Evolutionary conservation across 2,888 invertebrate genomes (phyloP).

Genomic region (Malthinus flaveolus): DNA sequence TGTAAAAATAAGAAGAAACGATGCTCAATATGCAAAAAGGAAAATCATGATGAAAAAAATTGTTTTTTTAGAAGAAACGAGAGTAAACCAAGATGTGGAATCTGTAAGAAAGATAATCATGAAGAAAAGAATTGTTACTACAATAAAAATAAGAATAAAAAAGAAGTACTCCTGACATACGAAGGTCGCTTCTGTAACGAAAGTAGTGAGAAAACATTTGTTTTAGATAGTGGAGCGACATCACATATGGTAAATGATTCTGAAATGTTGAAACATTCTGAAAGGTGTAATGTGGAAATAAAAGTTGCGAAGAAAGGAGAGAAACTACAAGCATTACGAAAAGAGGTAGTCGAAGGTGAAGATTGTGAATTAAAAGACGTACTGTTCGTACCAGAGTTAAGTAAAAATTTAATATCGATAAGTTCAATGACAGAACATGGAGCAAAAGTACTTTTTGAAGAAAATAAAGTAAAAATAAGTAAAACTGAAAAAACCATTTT

Average conservation of each 20-base stretch:
- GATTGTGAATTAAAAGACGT: slow-evolving; percentile 31
- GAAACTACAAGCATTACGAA: slow-evolving; percentile 18
- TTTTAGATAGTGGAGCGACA: not conserved
- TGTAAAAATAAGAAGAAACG: not conserved
- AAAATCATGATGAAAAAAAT: not conserved
- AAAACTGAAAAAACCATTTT: slow-evolving; percentile 28
- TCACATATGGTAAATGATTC: not conserved
- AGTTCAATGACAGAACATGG: slow-evolving; percentile 38
- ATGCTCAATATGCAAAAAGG: not conserved
- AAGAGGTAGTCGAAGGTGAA: slow-evolving; percentile 14
- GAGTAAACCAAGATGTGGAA: no score
- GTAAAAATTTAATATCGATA: slow-evolving; percentile 40
- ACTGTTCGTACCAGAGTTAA: slow-evolving; percentile 36
- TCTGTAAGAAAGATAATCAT: not conserved
- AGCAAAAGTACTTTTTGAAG: slow-evolving; percentile 35
- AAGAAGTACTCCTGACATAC: not conserved
- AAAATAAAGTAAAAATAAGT: slow-evolving; percentile 31
- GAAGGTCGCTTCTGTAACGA: not conserved
- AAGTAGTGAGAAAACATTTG: not conserved
- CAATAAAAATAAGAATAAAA: no score
- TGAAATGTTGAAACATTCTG: not conserved
- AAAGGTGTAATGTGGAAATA: slow-evolving; percentile 5
- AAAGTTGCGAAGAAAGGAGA: slow-evolving; percentile 24
- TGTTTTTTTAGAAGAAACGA: not conserved
- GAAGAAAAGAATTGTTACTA: not conserved